Base-by-base conservation (phyloP, 2,113 vertebrate species). In the Oreochromis niloticus region DNA sequence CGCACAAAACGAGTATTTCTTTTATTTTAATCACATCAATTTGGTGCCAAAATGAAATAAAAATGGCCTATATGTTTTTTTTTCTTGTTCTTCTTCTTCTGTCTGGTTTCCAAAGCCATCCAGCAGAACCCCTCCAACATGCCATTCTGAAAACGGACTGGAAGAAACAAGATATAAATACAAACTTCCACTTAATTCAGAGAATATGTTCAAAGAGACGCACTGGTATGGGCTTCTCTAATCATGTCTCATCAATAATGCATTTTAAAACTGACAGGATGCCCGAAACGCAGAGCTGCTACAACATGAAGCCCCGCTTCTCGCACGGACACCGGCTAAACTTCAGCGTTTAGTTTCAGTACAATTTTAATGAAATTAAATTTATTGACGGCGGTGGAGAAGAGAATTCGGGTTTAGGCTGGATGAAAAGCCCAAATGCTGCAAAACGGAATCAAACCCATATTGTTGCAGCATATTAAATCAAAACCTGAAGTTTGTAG, bases 191-290 rank as follows among this genome's bases (percentile, higher is more conserved):
- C 88, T 94, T 93, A 93, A 95, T 94, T 95, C 93, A 91, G 93
- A 95, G 88, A 87, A 92, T 95, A 71, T 96, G 93, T 95, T 96
- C 93, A 96, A 96, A 96, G 96, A 93, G 93, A 93, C 88, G 91
- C 92, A 81, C 68, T 68, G 92, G 86, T 94, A 90, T 83, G 94
- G 81, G 91, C 91, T 91, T 54, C 94, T 94, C 94, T 94, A 95
- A 96, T 96, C 96, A 95, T 92, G 94, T 94, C 92, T 94, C 94
- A 96, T 96, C 93, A 95, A 96, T 96, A 96, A 97, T 96, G 93
- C 84, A 95, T 93, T 88, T 85, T 57, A 81, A 84, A 94, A 94
- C 95, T 96, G 96, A 96, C 95, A 95, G 95, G 95, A 96, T 95
- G 95, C 94, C 93, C 91, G 90, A 89, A 95, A 87, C 90, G 87